phyloP scores from a whole-genome alignment of 2,888 invertebrate species.

The Sinopyrophorus schimmeli region DNA sequence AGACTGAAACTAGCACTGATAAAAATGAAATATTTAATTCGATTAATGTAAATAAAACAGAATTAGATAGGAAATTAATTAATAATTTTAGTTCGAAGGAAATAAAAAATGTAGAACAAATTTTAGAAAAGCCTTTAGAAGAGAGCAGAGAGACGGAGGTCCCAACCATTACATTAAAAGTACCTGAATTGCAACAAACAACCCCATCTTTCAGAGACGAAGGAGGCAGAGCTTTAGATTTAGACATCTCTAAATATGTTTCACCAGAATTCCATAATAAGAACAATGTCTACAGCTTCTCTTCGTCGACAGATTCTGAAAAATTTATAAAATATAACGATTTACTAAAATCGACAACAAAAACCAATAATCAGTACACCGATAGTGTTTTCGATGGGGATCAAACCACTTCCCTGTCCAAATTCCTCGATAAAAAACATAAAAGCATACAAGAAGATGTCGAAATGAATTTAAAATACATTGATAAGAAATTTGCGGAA shows the following conservation, averaged over 20 bases:
- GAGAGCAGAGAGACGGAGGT: neutral
- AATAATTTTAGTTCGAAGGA: slow-evolving; percentile 1
- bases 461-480: slow-evolving; percentile 55
- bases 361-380: neutral
- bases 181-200: slow-evolving; percentile 13
- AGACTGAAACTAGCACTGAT: slow-evolving; percentile 44
- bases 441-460: slow-evolving; percentile 60
- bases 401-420: slow-evolving; percentile 61
- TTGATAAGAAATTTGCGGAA: slow-evolving; percentile 30
- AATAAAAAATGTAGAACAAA: neutral
- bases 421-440: slow-evolving; percentile 60
- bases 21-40: slow-evolving; percentile 15
- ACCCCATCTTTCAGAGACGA: slow-evolving; percentile 31
- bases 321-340: slow-evolving; percentile 43
- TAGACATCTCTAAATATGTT: slow-evolving; percentile 55
- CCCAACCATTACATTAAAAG: neutral
- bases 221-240: slow-evolving; percentile 47
- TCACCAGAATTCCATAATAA: slow-evolving; percentile 59
- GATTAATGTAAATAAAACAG: slow-evolving; percentile 20
- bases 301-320: slow-evolving; percentile 55
- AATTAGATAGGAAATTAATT: slow-evolving; percentile 24
- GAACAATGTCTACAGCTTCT: slow-evolving; percentile 59
- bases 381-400: slow-evolving; percentile 24
- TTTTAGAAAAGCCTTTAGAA: neutral
- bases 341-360: slow-evolving; percentile 23